Evolutionary conservation across 2,888 invertebrate species (phyloP), one percentile per base, ranked within the genome.

Genomic region (Bombyx huttoni): DNA sequence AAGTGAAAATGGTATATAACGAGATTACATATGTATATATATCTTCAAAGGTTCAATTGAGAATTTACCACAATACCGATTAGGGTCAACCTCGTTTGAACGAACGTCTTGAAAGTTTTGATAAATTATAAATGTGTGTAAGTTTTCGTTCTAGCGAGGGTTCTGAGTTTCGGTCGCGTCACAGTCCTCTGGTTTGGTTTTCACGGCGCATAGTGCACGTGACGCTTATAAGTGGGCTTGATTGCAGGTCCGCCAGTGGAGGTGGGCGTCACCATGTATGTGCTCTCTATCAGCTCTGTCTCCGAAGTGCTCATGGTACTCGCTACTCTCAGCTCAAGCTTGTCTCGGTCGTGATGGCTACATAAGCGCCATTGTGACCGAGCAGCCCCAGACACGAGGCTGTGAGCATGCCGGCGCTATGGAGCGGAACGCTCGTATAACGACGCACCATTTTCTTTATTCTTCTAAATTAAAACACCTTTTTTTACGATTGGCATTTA

Each of bases 281-380:
- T 98, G 90, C 94, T 97, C 91, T 96, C 96, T 91, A 98, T 98
- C 93, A 96, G 96, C 92, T 96, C 97, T 89, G 96, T 98, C 90
- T 97, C 97, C 90, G 98, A 98, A 94, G 97, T 97, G 90, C 94
- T 96, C 92, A 98, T 97, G 97, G 97, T 97, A 94, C 86, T 86
- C 87, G 83, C 75, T 78, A 73, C 73, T 77, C 73, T 81, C 90
- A 89, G 86, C 83, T 79, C 75, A 75, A 77, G 80, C 80, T 81
- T 81, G 80, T 70, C 81, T 81, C 81, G 82, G 81, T 78, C 80
- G 77, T 75, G 69, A 58, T 70, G 75, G 75, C 63, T 62, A 70
- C 69, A 46, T 24, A 64, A 64, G 56, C 74, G 79, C 75, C 76
- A 75, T 73, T 65, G 75, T 80, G 85, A 83, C 81, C 85, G 86